Percentiles rank a stretch among this genome's conserved stretches.
These are phyloP conservation scores for Heterochromis multidens DNA, from an alignment of 2,113 vertebrate species.

Conservation along the genomic window DNA sequence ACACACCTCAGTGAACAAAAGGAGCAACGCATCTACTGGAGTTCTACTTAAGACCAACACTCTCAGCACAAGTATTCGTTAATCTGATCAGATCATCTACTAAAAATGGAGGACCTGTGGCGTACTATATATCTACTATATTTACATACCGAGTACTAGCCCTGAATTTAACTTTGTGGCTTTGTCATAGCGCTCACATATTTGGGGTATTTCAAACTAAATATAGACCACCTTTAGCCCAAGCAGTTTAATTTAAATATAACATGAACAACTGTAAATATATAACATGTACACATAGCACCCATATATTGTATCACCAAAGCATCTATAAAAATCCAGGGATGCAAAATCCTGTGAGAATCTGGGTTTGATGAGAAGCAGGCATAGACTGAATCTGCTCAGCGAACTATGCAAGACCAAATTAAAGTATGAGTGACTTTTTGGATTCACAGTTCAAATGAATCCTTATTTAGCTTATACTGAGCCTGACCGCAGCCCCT, in stretches of 20 bases:
- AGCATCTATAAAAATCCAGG: too few relatives aligned
- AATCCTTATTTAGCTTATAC: neutral
- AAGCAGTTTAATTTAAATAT: neutral
- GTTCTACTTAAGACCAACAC: neutral
- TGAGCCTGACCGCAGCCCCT: neutral
- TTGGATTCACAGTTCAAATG: neutral
- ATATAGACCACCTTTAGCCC: neutral
- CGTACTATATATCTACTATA: neutral
- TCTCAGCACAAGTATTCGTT: neutral
- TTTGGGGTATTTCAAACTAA: neutral
- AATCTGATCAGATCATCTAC: neutral
- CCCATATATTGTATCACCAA: too few relatives aligned
- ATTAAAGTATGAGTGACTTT: neutral
- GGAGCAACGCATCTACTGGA: neutral
- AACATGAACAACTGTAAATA: neutral
- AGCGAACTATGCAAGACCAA: neutral
- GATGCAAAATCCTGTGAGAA: too few relatives aligned
- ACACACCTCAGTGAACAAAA: neutral
- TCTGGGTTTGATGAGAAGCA: neutral
- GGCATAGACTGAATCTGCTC: neutral
- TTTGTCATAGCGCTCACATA: rapidly evolving
- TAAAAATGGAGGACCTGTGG: neutral
- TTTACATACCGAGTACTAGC: neutral
- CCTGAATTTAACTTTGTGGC: neutral
- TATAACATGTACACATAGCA: too few relatives aligned